Conservation (phyloP, 2,888 invertebrate species). For the Yponomeuta evonymella region DNA sequence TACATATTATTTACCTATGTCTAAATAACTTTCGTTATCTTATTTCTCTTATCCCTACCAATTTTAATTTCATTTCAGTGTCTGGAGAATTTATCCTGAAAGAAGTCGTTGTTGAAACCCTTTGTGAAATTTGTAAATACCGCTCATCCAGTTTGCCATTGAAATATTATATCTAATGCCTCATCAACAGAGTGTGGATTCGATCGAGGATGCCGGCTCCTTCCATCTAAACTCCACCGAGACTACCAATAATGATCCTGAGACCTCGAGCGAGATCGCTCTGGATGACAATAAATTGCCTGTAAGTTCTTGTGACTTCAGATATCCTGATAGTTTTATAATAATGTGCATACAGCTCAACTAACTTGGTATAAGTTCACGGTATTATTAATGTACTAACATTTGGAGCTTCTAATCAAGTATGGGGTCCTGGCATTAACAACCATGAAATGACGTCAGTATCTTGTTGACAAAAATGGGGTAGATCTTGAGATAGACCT, state of each 20-base stretch:
- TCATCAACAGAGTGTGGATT: slow-evolving; percentile 85
- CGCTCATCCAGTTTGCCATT: background rate
- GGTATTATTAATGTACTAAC: no score
- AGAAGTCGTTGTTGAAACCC: background rate
- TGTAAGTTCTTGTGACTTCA: slow-evolving; percentile 39
- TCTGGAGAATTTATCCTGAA: no score
- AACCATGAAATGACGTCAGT: background rate
- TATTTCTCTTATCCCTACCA: no score
- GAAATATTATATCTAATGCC: background rate
- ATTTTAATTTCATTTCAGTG: no score
- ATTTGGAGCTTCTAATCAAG: no score
- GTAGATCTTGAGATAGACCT: background rate
- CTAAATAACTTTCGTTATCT: no score
- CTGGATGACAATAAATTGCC: slow-evolving; percentile 83
- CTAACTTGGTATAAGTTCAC: no score
- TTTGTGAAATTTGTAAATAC: background rate
- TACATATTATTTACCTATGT: no score
- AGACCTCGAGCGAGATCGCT: slow-evolving; percentile 81
- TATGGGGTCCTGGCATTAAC: no score
- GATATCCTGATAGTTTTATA: no score
- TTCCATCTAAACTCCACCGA: slow-evolving; percentile 83
- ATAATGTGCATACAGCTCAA: no score
- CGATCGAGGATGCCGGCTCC: slow-evolving; percentile 86
- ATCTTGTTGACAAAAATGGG: background rate
- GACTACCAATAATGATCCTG: slow-evolving; percentile 82